Conservation (phyloP, 2,888 invertebrate species). For the Pollenia angustigena region DNA sequence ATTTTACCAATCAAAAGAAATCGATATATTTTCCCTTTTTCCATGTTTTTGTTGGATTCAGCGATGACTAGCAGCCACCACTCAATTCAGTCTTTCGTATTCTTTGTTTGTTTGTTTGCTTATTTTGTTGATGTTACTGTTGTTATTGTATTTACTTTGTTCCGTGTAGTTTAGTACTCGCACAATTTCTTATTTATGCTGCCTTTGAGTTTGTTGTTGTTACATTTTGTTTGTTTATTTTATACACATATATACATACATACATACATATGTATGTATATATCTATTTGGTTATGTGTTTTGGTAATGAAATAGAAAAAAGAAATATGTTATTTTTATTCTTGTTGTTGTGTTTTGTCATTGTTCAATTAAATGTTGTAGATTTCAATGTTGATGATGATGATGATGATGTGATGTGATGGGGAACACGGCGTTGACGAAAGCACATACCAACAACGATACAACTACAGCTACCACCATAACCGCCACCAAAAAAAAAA, state of each 20-base stretch:
- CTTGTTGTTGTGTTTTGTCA: conserved; percentile 20
- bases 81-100: conserved; percentile 1
- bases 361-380: conserved; percentile 38
- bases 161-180: conserved; percentile 55
- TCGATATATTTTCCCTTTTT: conserved; percentile 45
- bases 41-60: not conserved
- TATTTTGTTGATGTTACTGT: conserved; percentile 10
- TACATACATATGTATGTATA: not conserved
- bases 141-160: conserved; percentile 50
- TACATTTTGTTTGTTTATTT: conserved; percentile 23
- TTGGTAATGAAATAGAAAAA: not conserved
- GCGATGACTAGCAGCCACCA: conserved; percentile 20
- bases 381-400: conserved; percentile 47
- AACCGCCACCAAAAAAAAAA: conserved; percentile 38
- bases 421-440: conserved; percentile 10
- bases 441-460: conserved; percentile 34
- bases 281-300: not conserved
- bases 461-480: conserved; percentile 10
- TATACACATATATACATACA: not conserved
- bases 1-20: conserved; percentile 68
- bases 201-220: conserved; percentile 20
- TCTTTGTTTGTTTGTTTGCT: conserved; percentile 37
- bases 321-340: conserved; percentile 36
- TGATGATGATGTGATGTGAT: conserved; percentile 40
- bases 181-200: conserved; percentile 47